Evolutionary conservation across 2,113 vertebrate species (phyloP).

Genomic region (Pseudorhombus dupliciocellatus): DNA sequence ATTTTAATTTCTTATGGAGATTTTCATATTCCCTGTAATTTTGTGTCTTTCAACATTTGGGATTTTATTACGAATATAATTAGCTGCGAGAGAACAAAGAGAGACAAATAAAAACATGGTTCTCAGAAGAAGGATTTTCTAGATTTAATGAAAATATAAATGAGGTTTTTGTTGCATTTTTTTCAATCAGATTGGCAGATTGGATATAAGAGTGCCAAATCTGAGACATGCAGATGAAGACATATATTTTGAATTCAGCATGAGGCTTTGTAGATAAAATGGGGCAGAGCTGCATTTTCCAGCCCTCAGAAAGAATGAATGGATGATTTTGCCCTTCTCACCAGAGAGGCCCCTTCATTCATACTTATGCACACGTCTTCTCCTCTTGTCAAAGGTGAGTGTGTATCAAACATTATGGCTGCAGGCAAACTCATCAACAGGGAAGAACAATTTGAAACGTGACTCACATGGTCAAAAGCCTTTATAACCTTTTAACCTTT

Average conservation of each 20-base stretch:
- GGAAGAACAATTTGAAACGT: slow-evolving; percentile 40
- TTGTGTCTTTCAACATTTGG: background rate
- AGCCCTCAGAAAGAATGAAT: background rate
- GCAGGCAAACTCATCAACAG: background rate
- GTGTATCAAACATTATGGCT: slow-evolving; percentile 29
- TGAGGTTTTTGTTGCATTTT: background rate
- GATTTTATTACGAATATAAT: background rate
- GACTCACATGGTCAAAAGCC: slow-evolving; percentile 37
- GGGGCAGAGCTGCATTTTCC: background rate
- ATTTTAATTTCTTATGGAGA: too few species aligned
- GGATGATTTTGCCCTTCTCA: background rate
- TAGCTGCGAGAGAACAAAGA: background rate
- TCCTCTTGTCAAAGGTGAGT: slow-evolving; percentile 42
- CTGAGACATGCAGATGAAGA: background rate
- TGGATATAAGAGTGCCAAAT: background rate
- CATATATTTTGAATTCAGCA: background rate
- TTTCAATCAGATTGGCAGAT: background rate
- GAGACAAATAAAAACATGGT: slow-evolving; percentile 3
- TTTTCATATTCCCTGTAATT: background rate
- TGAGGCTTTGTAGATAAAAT: background rate
- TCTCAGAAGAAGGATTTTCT: too few species aligned
- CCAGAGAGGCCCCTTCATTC: background rate
- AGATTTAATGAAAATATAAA: background rate
- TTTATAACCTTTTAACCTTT: too few species aligned
- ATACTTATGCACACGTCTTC: slow-evolving; percentile 14